Base-by-base conservation (phyloP, 2,797 vertebrate species). In the Mus caroli region DNA sequence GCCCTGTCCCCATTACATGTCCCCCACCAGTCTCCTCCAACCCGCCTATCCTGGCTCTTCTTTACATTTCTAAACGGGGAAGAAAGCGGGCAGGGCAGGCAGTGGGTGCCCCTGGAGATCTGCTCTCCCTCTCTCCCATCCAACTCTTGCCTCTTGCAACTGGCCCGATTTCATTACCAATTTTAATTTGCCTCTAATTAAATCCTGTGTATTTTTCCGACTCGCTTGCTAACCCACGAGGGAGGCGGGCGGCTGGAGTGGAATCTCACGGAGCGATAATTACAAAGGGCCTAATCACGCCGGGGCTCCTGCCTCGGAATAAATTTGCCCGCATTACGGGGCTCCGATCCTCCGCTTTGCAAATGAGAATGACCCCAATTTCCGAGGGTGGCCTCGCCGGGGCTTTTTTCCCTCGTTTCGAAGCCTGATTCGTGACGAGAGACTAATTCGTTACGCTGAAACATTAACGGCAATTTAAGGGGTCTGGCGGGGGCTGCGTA, bases 361-460 rank as follows among this genome's bases (percentile, higher is more conserved):
- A 99, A 99, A 99, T 99, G 99, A 99, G 99, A 99, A 99, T 99
- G 99, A 99, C 99, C 99, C 99, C 99, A 99, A 99, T 99, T 99
- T 99, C 99, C 99, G 98, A 98, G 98, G 99, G 99, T 99, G 98
- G 99, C 99, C 99, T 99, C 99, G 98, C 99, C 98, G 99, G 99
- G 98, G 98, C 98, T 98, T 98, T 96, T 97, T 98, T 98, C 97
- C 98, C 98, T 98, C 99, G 99, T 99, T 99, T 99, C 99, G 99
- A 99, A 99, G 99, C 98, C 99, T 99, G 98, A 99, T 99, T 99
- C 99, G 99, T 99, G 99, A 99, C 99, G 99, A 99, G 99, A 99
- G 99, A 99, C 99, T 99, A 99, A 99, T 99, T 99, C 99, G 99
- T 99, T 99, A 99, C 99, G 99, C 99, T 99, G 99, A 99, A 99